A percentile compares a stretch with the other conserved stretches of the same genome.
Conservation (phyloP, 2,113 vertebrate genomes). For the Plectropomus leopardus region DNA sequence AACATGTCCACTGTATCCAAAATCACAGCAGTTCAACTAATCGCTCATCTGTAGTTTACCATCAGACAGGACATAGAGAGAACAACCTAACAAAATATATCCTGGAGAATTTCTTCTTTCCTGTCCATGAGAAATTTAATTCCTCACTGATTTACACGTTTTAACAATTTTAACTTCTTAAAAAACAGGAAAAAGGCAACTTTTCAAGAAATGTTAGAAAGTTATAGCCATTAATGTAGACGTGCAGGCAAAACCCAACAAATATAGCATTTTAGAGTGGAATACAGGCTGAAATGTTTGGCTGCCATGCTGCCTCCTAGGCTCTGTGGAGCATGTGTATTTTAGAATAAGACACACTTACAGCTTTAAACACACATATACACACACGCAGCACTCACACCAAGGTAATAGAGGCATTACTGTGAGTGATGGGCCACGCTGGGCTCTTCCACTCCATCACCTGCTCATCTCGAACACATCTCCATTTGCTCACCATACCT, state of each 20-base stretch:
- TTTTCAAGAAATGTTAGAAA: no score
- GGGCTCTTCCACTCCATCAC: constrained; percentile 65
- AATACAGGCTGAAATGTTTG: constrained; percentile 12
- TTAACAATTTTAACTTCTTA: no score
- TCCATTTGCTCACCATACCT: constrained; percentile 74
- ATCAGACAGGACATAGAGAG: no score
- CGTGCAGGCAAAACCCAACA: background rate
- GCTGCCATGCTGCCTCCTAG: constrained; percentile 13
- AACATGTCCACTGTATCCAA: background rate
- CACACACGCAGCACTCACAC: constrained; percentile 37
- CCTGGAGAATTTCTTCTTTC: background rate
- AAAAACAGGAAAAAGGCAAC: no score
- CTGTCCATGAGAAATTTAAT: background rate
- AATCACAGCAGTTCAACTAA: background rate
- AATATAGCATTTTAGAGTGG: background rate
- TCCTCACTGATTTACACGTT: constrained; percentile 1
- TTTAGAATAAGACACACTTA: constrained; percentile 56
- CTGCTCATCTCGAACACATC: constrained; percentile 65
- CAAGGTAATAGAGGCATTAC: constrained; percentile 73
- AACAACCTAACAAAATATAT: background rate
- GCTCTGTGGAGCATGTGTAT: constrained; percentile 40
- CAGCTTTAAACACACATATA: constrained; percentile 27
- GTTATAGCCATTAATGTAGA: background rate
- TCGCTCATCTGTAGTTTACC: no score
- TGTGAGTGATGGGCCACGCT: constrained; percentile 73